Percentiles rank a stretch among this genome's conserved stretches.
phyloP scores from a whole-genome alignment of 2,113 vertebrate genomes.

The Castor canadensis region DNA sequence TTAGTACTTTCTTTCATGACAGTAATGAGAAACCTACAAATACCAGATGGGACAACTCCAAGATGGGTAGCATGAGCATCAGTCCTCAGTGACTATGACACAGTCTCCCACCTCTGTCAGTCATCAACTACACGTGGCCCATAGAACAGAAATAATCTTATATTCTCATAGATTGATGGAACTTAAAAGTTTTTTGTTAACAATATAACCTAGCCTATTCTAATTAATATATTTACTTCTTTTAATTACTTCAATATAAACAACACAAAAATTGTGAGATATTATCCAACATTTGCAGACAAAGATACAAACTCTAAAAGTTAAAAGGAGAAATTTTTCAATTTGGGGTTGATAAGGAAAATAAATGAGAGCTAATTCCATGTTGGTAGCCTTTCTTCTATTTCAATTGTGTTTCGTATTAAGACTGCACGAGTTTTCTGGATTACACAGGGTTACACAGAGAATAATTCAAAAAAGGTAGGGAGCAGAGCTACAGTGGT shows the following conservation, averaged over 20 bases:
- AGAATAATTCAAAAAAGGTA: not conserved
- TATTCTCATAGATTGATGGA: not conserved
- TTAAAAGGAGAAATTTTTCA: not conserved
- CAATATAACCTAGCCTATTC: not conserved
- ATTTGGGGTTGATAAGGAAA: not conserved
- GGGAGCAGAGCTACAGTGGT: not conserved
- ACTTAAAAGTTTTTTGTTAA: not conserved
- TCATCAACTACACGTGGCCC: not conserved
- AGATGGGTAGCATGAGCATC: not conserved
- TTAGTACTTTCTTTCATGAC: not conserved
- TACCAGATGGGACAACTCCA: not conserved
- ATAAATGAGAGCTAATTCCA: not conserved
- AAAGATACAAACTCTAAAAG: not conserved
- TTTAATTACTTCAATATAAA: slow-evolving; percentile 8
- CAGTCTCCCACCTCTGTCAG: no score
- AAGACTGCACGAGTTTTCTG: not conserved
- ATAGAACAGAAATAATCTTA: not conserved
- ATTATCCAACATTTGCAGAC: not conserved
- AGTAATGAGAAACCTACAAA: not conserved
- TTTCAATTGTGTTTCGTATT: not conserved
- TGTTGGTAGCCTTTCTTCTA: not conserved
- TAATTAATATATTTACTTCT: not conserved
- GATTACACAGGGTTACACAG: not conserved
- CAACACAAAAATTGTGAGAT: not conserved
- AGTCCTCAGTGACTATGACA: not conserved